These are phyloP conservation scores for Rhodeus uyekii DNA, from an alignment of 2,797 vertebrate species.

Conservation along the genomic window DNA sequence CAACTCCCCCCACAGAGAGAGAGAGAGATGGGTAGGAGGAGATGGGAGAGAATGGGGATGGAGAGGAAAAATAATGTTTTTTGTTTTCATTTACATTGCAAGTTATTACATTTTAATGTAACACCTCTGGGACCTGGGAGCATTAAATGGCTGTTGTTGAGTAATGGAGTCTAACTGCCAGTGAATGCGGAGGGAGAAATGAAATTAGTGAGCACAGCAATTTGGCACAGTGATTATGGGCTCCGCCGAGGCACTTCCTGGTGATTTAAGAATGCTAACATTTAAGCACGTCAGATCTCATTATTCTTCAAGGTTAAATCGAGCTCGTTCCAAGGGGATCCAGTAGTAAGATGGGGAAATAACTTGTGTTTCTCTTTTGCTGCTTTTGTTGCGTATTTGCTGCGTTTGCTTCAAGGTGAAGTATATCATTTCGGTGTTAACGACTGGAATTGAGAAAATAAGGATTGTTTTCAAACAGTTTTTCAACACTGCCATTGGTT, in stretches of 20 bases:
- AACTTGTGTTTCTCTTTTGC: constrained; percentile 59
- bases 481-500: not conserved
- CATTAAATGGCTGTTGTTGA: constrained; percentile 86
- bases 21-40: constrained; percentile 57
- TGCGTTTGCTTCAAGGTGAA: constrained; percentile 46
- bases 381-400: constrained; percentile 61
- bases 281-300: constrained; percentile 85
- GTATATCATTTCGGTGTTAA: not conserved
- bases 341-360: constrained; percentile 73
- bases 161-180: constrained; percentile 85
- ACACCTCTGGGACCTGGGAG: constrained; percentile 77
- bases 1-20: constrained; percentile 75
- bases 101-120: constrained; percentile 84
- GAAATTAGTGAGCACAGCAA: constrained; percentile 78
- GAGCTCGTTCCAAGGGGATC: constrained; percentile 67
- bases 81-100: constrained; percentile 86
- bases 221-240: constrained; percentile 83
- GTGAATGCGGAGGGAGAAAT: constrained; percentile 83
- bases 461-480: not conserved
- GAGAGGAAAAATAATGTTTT: constrained; percentile 69
- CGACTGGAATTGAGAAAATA: not conserved
- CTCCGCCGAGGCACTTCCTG: constrained; percentile 80
- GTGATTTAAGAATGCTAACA: constrained; percentile 83
- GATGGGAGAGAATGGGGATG: constrained; percentile 49
- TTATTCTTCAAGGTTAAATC: constrained; percentile 86